A percentile compares a stretch with the other conserved stretches of the same genome.
phyloP scores from a whole-genome alignment of 1,140 invertebrate species.

The Chironomus striatipennis region DNA sequence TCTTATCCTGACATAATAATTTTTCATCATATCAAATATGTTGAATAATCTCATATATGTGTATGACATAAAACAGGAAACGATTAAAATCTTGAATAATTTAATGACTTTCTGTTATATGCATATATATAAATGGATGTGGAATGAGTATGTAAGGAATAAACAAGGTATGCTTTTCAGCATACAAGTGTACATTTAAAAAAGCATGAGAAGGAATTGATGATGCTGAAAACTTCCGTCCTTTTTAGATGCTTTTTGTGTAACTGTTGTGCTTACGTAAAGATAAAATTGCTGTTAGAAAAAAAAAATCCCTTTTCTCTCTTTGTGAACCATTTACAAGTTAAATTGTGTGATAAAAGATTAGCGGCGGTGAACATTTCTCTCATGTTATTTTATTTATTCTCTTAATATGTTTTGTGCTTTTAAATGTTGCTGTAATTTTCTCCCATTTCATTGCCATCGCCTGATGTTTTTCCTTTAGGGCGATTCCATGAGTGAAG shows the following conservation, averaged over 20 bases:
- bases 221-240: not conserved
- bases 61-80: not conserved
- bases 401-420: too few species aligned
- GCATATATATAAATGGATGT: not conserved
- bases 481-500: too few species aligned
- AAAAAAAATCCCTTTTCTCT: not conserved
- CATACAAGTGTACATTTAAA: too few species aligned
- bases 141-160: too few species aligned
- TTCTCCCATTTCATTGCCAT: too few species aligned
- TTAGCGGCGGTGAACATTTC: too few species aligned
- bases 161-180: too few species aligned
- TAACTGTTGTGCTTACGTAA: not conserved
- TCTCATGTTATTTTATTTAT: too few species aligned
- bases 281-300: not conserved
- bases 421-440: too few species aligned
- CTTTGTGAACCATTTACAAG: not conserved
- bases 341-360: too few species aligned
- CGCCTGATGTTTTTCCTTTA: too few species aligned
- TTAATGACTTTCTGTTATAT: not conserved
- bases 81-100: not conserved
- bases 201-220: not conserved
- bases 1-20: not conserved
- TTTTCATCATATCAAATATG: not conserved
- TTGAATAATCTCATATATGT: not conserved
- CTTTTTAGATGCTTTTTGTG: not conserved